Percentiles rank a stretch among this genome's conserved stretches.
phyloP scores from a whole-genome alignment of 2,888 invertebrate species.

The Campaea margaritaria region DNA sequence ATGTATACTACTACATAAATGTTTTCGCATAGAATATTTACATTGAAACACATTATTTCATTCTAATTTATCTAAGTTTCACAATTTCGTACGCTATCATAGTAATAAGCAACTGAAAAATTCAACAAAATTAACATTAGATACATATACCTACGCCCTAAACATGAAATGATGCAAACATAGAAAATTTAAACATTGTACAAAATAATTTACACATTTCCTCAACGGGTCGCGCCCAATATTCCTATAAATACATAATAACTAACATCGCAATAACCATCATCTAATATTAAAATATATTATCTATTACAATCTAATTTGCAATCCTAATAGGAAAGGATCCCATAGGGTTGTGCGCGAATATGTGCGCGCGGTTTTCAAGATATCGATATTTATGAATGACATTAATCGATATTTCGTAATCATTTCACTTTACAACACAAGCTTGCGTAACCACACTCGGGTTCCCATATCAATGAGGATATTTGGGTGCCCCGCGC shows the following conservation, averaged over 20 bases:
- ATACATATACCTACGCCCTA: constrained; percentile 53
- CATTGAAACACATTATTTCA: constrained; percentile 82
- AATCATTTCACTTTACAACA: constrained; percentile 26
- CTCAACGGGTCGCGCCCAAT: constrained; percentile 49
- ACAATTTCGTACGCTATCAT: constrained; percentile 70
- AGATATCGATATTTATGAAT: constrained; percentile 21
- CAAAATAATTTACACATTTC: constrained; percentile 78
- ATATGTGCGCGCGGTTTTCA: constrained; percentile 11
- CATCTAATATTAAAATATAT: constrained; percentile 70
- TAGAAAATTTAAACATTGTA: constrained; percentile 71
- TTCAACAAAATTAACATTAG: constrained; percentile 71
- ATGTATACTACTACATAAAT: constrained; percentile 82
- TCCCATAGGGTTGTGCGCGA: constrained; percentile 30
- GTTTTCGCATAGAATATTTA: constrained; percentile 82
- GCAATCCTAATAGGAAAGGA: constrained; percentile 27
- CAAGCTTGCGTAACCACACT: constrained; percentile 21
- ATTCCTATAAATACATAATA: constrained; percentile 57
- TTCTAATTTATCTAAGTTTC: constrained; percentile 74
- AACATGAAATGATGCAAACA: constrained; percentile 69
- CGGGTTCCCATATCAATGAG: not conserved
- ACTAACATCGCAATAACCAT: constrained; percentile 63
- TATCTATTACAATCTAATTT: constrained; percentile 62
- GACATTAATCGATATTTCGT: constrained; percentile 13
- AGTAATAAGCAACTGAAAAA: constrained; percentile 77
- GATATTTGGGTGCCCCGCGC: not conserved